Conservation (phyloP, 2,888 invertebrate genomes). For the Stenichneumon culpator region DNA sequence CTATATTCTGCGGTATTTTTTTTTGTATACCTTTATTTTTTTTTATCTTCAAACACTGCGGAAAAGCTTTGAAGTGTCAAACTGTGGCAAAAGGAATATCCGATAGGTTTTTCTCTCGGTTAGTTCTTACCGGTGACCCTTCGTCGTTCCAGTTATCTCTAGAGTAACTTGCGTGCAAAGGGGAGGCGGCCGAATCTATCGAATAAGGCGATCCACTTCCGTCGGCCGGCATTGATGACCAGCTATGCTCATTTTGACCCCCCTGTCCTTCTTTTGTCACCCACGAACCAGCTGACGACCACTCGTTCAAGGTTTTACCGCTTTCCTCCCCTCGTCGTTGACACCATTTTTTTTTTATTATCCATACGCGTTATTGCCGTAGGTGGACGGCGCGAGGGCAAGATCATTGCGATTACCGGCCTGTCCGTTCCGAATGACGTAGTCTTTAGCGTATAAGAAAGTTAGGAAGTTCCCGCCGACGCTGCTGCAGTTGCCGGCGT, state of each 20-base stretch:
- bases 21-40: neutral
- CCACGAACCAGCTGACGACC: neutral
- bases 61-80: constrained; percentile 42
- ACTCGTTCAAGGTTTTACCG: neutral
- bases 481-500: constrained; percentile 20
- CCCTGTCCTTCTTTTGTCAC: constrained; percentile 1
- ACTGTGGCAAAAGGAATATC: constrained; percentile 18
- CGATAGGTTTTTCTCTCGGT: constrained; percentile 13
- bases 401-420: constrained; percentile 31
- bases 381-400: constrained; percentile 14
- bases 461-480: constrained; percentile 21
- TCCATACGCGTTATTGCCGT: neutral
- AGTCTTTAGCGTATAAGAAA: constrained; percentile 40
- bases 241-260: neutral
- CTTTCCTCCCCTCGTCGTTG: neutral
- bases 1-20: constrained; percentile 11
- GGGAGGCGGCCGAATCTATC: constrained; percentile 45
- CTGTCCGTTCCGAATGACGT: constrained; percentile 13
- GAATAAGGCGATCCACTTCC: constrained; percentile 28
- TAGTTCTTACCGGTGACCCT: constrained; percentile 37
- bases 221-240: neutral
- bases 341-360: constrained; percentile 1
- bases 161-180: constrained; percentile 35
- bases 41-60: constrained; percentile 18
- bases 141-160: constrained; percentile 12